Base-by-base conservation (phyloP, 2,888 invertebrate species). In the Dinocampus coccinellae region DNA sequence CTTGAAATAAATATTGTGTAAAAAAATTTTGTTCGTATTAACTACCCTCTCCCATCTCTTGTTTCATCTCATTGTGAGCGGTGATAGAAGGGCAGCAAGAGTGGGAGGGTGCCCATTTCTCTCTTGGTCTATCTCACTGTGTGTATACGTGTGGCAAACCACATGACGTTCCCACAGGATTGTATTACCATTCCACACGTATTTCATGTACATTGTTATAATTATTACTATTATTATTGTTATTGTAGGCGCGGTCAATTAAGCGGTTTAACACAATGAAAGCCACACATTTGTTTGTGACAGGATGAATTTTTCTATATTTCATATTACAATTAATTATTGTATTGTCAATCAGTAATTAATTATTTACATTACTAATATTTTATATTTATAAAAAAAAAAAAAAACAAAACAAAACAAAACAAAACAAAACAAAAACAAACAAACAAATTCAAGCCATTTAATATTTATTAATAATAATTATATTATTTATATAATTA, bases 191-290 rank as follows among this genome's bases (percentile, higher is more conserved):
- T 52, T 79, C 78, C 61, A 67, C 64, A 72, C 71, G 72, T 60
- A 42, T 66, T 66, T 70, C 60, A 73, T 39, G 61, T 39, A 16
- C 47, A 47, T 16, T 47, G 47, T 47, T 42, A n/a, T n/a, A n/a
- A 55, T 70, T 39, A n/a, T 47, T 26, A 36, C 34, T 22, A 47
- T 60, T 16, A 61, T 62, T n/a, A n/a, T n/a, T n/a, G n/a, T n/a
- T 61, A 53, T 69, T 69, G 39, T 52, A 63, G 55, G 62, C 64
- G 80, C 71, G 73, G 74, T 76, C 82, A 82, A 83, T 82, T 83
- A 81, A 82, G 80, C 79, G 80, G 77, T 78, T 81, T 83, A 83
- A 82, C 82, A 82, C 78, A 80, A 83, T 61, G 61, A 61, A 64
- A 64, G 53, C 63, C 33, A 22, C 33, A 22, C 64, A 64, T 64